Evolutionary conservation across 1,140 invertebrate genomes (phyloP).

Genomic region (Drosophila persimilis): DNA sequence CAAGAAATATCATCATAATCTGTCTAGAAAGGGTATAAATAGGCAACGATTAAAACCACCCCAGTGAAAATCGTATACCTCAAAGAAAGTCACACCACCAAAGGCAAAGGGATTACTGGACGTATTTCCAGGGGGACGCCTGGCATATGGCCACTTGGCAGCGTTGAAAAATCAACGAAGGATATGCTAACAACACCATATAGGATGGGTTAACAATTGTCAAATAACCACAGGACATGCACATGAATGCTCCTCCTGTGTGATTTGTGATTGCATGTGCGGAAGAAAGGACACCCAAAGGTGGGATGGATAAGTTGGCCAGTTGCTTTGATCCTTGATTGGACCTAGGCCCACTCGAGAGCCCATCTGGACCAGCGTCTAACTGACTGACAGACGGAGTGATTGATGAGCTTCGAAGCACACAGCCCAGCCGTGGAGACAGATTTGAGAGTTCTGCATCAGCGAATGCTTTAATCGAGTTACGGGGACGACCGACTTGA

Average conservation of each 20-base stretch:
- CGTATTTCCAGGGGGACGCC: slow-evolving; percentile 39
- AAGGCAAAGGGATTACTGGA: slow-evolving; percentile 16
- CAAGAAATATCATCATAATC: neutral
- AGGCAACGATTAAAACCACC: slow-evolving; percentile 36
- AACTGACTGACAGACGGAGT: slow-evolving; percentile 15
- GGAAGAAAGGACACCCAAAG: slow-evolving; percentile 39
- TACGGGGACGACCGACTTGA: slow-evolving; percentile 8
- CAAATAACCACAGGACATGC: slow-evolving; percentile 77
- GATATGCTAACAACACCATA: slow-evolving; percentile 61
- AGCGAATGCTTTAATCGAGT: slow-evolving; percentile 72
- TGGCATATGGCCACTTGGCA: slow-evolving; percentile 70
- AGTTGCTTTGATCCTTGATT: slow-evolving; percentile 76
- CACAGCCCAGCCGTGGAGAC: slow-evolving; percentile 16
- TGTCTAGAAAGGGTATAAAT: slow-evolving; percentile 24
- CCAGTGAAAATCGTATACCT: slow-evolving; percentile 7
- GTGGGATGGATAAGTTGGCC: slow-evolving; percentile 22
- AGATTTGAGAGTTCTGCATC: slow-evolving; percentile 62
- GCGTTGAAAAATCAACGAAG: slow-evolving; percentile 40
- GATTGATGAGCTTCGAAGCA: slow-evolving; percentile 48
- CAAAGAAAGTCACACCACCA: slow-evolving; percentile 45
- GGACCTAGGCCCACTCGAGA: slow-evolving; percentile 46
- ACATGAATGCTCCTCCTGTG: slow-evolving; percentile 63
- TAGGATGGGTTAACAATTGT: slow-evolving; percentile 57
- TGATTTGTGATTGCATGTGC: slow-evolving; percentile 61
- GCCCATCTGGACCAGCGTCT: slow-evolving; percentile 35